Conservation (phyloP, 2,888 invertebrate genomes). For the Nipponacmea schrenckii region DNA sequence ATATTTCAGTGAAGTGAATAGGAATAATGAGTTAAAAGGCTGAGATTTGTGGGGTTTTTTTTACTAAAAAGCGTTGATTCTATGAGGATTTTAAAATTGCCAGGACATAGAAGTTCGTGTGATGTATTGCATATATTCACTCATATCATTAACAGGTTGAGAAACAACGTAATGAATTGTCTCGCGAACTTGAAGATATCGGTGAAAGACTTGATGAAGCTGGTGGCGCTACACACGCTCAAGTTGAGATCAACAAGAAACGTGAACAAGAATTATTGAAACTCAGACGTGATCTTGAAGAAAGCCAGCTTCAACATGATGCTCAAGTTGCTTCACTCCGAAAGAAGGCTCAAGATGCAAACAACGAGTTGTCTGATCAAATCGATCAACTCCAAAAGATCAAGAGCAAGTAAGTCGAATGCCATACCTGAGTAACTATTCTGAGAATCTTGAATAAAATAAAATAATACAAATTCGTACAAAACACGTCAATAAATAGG, state of each 20-base stretch:
- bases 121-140: no score
- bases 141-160: slow-evolving; percentile 75
- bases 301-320: slow-evolving; percentile 98
- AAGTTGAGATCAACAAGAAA: slow-evolving; percentile 97
- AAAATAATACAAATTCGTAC: no score
- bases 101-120: no score
- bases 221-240: slow-evolving; percentile 97
- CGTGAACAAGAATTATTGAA: slow-evolving; percentile 98
- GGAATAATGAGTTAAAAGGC: no score
- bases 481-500: no score
- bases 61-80: no score
- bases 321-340: slow-evolving; percentile 92
- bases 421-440: no score
- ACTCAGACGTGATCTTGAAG: slow-evolving; percentile 94
- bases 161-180: slow-evolving; percentile 95
- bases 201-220: slow-evolving; percentile 81
- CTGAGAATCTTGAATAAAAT: no score
- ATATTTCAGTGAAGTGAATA: no score
- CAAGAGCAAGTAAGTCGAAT: slow-evolving; percentile 84
- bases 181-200: slow-evolving; percentile 89
- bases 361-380: slow-evolving; percentile 98
- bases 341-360: slow-evolving; percentile 99
- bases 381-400: slow-evolving; percentile 99
- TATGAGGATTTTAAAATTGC: no score
- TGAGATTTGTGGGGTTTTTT: no score